phyloP scores from a whole-genome alignment of 2,888 invertebrate species.

The Epinotia nisella region DNA sequence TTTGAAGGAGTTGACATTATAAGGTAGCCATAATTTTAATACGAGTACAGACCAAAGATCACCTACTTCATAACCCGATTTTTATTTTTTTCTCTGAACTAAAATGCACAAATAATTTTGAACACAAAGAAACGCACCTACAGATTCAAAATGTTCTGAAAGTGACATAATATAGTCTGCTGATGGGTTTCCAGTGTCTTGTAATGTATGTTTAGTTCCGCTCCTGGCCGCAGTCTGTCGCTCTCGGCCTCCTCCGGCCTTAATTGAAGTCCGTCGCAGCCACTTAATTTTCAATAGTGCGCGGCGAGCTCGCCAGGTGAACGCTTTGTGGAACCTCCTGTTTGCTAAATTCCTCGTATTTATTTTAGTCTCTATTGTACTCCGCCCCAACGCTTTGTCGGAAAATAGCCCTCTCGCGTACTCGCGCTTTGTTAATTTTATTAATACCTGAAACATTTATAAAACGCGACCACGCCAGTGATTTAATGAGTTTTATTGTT shows the following conservation, averaged over 20 bases:
- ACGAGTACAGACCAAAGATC: no score
- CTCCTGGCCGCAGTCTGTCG: constrained; percentile 52
- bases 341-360: constrained; percentile 83
- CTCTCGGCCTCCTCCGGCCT: constrained; percentile 62
- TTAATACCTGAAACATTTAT: constrained; percentile 84
- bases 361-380: constrained; percentile 83
- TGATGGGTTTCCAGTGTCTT: constrained; percentile 8
- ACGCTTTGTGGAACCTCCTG: constrained; percentile 76
- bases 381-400: constrained; percentile 78
- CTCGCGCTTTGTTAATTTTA: constrained; percentile 83
- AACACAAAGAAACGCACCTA: no score
- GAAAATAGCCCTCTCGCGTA: constrained; percentile 78
- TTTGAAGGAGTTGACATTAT: no score
- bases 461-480: constrained; percentile 78
- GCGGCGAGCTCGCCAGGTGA: constrained; percentile 68
- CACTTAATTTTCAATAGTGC: constrained; percentile 75
- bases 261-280: constrained; percentile 71
- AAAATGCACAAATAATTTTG: no score
- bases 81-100: no score
- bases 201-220: constrained; percentile 35
- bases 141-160: neutral
- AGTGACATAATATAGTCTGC: constrained; percentile 5
- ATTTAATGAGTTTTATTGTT: constrained; percentile 84
- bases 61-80: no score
- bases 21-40: no score